These are phyloP conservation scores for Lysiphlebus fabarum DNA, from an alignment of 1,140 invertebrate genomes.

Conservation along the genomic window DNA sequence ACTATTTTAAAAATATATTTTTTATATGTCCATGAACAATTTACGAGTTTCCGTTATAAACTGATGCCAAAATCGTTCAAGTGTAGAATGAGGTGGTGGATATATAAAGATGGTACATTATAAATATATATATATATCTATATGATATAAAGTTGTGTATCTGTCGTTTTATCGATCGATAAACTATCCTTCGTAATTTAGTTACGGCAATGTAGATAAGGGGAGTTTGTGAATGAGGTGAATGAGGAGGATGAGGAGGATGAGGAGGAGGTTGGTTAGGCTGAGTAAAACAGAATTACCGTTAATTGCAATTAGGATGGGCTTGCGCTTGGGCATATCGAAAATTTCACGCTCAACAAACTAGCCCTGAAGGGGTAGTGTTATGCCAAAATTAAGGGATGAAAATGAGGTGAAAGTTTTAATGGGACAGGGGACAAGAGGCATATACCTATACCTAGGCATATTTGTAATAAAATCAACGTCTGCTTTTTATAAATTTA, in stretches of 20 bases:
- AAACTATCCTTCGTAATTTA: constrained; percentile 32
- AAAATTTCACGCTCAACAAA: constrained; percentile 26
- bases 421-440: too few relatives aligned
- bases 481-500: too few relatives aligned
- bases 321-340: constrained; percentile 18
- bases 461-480: too few relatives aligned
- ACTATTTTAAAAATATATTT: not conserved
- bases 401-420: not conserved
- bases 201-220: constrained; percentile 14
- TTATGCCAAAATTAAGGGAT: constrained; percentile 4
- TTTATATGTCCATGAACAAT: constrained; percentile 2
- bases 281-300: constrained; percentile 31
- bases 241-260: constrained; percentile 6
- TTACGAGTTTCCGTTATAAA: constrained; percentile 14
- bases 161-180: constrained; percentile 28
- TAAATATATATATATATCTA: constrained; percentile 3
- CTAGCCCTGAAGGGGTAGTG: constrained; percentile 1
- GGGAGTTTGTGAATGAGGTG: not conserved
- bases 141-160: constrained; percentile 14
- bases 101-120: not conserved
- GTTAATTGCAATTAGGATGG: constrained; percentile 28
- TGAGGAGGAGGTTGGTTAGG: constrained; percentile 14
- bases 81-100: constrained; percentile 17
- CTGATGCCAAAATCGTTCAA: constrained; percentile 20
- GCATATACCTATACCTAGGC: too few relatives aligned